These are phyloP conservation scores for Ephydatia muelleri DNA, from an alignment of 37 sponge, comb jelly and placozoan species.

Conservation along the genomic window DNA sequence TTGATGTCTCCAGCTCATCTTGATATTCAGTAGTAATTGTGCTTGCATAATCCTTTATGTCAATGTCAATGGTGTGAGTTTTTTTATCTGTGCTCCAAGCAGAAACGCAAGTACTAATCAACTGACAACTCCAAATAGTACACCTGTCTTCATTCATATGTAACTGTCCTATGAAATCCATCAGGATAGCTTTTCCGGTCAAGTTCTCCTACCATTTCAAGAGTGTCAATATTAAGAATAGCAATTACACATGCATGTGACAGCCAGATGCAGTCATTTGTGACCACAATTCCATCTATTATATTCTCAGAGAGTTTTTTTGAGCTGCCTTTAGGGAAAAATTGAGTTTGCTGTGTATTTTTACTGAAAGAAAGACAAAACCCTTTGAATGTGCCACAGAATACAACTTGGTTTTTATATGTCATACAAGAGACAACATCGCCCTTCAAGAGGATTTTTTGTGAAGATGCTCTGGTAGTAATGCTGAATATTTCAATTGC, in stretches of 20 bases:
- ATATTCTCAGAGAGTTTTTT: constrained; percentile 67
- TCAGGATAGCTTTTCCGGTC: constrained; percentile 14
- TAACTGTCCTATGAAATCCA: constrained; percentile 62
- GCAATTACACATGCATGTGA: constrained; percentile 60
- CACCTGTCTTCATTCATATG: constrained; percentile 19
- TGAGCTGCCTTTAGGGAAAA: constrained; percentile 29
- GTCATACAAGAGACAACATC: constrained; percentile 75
- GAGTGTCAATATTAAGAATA: constrained; percentile 54
- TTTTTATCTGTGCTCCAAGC: constrained; percentile 65
- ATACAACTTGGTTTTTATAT: constrained; percentile 24
- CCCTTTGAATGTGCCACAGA: constrained; percentile 76
- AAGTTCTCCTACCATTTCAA: constrained; percentile 37
- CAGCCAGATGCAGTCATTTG: constrained; percentile 53
- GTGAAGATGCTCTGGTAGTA: constrained; percentile 35
- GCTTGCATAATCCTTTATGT: constrained; percentile 12
- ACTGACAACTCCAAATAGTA: constrained; percentile 74
- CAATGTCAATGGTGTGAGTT: constrained; percentile 44
- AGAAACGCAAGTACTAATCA: constrained; percentile 47
- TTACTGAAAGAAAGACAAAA: constrained; percentile 59
- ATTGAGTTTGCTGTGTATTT: constrained; percentile 31
- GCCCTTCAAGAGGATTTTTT: constrained; percentile 69
- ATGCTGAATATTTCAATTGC: constrained; percentile 72
- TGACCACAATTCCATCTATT: constrained; percentile 61
- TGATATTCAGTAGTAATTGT: background rate
- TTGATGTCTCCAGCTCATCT: constrained; percentile 36